Percentiles rank a stretch among this genome's conserved stretches.
Evolutionary conservation across 2,797 vertebrate genomes (phyloP).

Genomic region (Falco columbarius): DNA sequence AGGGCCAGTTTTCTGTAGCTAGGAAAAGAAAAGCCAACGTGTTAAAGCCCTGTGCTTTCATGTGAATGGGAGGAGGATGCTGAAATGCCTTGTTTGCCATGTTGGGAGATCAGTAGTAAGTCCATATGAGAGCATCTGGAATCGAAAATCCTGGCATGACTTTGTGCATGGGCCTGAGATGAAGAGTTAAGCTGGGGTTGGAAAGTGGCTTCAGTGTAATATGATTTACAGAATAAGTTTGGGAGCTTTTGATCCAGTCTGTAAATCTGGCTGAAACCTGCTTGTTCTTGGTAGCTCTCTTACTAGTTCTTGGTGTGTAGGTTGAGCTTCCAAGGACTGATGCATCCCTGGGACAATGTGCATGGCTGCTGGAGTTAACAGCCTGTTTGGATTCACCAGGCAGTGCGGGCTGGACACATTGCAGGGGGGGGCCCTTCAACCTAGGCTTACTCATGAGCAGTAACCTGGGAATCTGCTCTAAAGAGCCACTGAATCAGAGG

Average conservation of each 20-base stretch:
- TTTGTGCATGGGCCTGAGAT: neutral
- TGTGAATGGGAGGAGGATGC: neutral
- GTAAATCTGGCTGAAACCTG: neutral
- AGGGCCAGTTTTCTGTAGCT: neutral
- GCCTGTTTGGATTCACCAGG: neutral
- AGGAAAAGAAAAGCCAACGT: neutral
- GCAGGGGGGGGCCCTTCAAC: neutral
- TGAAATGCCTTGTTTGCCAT: fast-evolving
- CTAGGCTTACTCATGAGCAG: neutral
- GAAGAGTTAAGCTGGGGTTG: neutral
- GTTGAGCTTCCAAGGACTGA: neutral
- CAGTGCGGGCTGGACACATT: neutral
- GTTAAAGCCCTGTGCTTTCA: neutral
- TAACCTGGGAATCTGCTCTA: neutral
- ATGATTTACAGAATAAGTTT: neutral
- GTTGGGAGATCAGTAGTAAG: neutral
- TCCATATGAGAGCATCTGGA: neutral
- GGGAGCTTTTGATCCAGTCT: neutral
- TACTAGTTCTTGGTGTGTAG: neutral
- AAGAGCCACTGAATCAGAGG: neutral
- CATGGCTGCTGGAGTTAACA: neutral
- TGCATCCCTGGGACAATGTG: neutral
- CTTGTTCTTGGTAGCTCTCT: neutral
- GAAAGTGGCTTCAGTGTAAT: neutral
- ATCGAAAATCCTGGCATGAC: neutral